Conservation (phyloP, 2,113 vertebrate genomes). For the Calonectris borealis region DNA sequence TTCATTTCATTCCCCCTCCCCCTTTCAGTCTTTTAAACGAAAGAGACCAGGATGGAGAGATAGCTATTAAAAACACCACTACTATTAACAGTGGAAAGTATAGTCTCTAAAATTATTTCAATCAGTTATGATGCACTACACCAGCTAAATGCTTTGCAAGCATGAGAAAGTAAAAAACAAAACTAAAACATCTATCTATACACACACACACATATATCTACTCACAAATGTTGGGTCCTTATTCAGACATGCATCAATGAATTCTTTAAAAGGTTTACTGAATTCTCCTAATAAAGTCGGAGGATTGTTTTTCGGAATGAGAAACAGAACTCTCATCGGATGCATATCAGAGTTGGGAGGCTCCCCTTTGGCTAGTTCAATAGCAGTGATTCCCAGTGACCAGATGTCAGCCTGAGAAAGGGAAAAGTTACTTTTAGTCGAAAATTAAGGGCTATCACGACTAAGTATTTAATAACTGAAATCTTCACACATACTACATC, state of each 20-base stretch:
- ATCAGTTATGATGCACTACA: not conserved
- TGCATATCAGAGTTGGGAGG: slow-evolving; percentile 94
- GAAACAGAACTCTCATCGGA: slow-evolving; percentile 92
- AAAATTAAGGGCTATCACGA: not conserved
- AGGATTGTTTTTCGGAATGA: slow-evolving; percentile 91
- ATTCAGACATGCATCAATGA: slow-evolving; percentile 91
- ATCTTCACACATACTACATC: not conserved
- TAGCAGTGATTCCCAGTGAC: slow-evolving; percentile 93
- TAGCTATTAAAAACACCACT: not conserved
- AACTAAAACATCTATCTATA: not conserved
- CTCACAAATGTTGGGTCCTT: slow-evolving; percentile 92
- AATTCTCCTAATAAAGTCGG: slow-evolving; percentile 87
- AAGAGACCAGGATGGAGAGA: not conserved
- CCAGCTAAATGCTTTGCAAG: not conserved
- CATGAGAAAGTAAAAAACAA: not conserved
- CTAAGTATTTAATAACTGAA: not conserved
- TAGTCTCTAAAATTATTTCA: not conserved
- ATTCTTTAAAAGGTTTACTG: slow-evolving; percentile 92
- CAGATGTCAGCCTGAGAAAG: slow-evolving; percentile 88
- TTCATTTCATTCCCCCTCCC: not conserved
- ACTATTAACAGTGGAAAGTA: not conserved
- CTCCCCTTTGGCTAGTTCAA: slow-evolving; percentile 92
- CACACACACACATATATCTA: not conserved
- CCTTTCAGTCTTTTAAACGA: not conserved
- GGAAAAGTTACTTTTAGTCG: not conserved